phyloP scores from a whole-genome alignment of 1,140 invertebrate genomes.

The Hylyphantes graminicola region DNA sequence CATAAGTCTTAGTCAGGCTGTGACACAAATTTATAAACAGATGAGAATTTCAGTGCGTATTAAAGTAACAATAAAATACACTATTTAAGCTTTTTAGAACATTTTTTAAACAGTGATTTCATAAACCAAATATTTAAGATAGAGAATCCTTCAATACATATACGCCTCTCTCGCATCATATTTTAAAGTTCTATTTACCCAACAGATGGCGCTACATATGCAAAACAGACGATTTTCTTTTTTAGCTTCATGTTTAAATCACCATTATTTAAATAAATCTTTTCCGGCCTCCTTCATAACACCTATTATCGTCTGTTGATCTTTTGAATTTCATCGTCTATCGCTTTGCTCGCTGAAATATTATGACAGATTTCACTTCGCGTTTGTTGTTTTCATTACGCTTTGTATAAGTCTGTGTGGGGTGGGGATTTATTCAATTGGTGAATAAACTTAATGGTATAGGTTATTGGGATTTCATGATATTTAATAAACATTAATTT shows the following conservation, averaged over 20 bases:
- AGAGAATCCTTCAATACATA: no score
- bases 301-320: slow-evolving; percentile 53
- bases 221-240: slow-evolving; percentile 22
- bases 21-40: no score
- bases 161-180: no score
- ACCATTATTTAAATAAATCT: slow-evolving; percentile 56
- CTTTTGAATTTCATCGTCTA: slow-evolving; percentile 47
- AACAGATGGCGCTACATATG: slow-evolving; percentile 47
- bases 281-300: slow-evolving; percentile 33
- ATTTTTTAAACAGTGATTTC: no score
- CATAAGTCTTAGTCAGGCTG: no score
- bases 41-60: no score
- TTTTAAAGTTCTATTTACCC: background rate
- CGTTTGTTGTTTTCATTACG: slow-evolving; percentile 47
- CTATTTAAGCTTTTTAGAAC: no score
- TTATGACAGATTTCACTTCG: slow-evolving; percentile 39
- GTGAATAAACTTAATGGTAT: no score
- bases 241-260: slow-evolving; percentile 56
- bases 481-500: no score
- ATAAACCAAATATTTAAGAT: no score
- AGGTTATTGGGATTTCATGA: no score
- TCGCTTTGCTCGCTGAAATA: slow-evolving; percentile 38
- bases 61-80: no score
- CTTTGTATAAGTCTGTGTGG: slow-evolving; percentile 5
- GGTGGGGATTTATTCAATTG: background rate